phyloP scores from a whole-genome alignment of 2,113 vertebrate species.

The Dissostichus mawsoni region DNA sequence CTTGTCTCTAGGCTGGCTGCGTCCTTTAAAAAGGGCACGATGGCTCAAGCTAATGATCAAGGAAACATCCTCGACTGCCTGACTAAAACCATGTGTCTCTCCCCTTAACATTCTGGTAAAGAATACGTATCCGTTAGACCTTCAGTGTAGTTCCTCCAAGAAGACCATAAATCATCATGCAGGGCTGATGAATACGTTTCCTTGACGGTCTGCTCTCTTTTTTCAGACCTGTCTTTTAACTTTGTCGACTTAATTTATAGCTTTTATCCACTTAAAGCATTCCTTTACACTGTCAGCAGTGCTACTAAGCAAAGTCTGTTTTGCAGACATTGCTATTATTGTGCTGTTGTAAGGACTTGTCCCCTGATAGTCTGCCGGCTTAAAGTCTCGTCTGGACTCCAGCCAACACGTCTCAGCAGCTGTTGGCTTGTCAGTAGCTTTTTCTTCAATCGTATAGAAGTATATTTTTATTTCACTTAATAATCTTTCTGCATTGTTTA shows the following conservation, averaged over 20 bases:
- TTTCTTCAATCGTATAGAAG: slow-evolving; percentile 10
- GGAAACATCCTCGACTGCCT: not conserved
- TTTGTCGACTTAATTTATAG: slow-evolving; percentile 42
- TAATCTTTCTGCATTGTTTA: not conserved
- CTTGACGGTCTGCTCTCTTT: slow-evolving; percentile 4
- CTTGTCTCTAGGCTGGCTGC: slow-evolving; percentile 40
- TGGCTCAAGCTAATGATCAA: slow-evolving; percentile 44
- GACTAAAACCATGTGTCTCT: not conserved
- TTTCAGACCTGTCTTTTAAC: not conserved
- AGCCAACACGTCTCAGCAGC: slow-evolving; percentile 46
- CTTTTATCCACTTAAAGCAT: slow-evolving; percentile 34
- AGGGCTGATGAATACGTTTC: not conserved
- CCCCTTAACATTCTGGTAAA: not conserved
- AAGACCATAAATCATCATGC: not conserved
- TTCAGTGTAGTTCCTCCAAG: not conserved
- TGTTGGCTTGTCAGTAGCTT: slow-evolving; percentile 33
- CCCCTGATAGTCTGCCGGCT: slow-evolving; percentile 41
- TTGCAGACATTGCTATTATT: slow-evolving; percentile 40
- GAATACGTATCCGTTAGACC: not conserved
- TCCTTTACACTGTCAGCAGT: slow-evolving; percentile 26
- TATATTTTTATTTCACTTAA: no score
- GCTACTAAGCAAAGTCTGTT: slow-evolving; percentile 22
- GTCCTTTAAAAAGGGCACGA: slow-evolving; percentile 62
- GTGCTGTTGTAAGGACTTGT: slow-evolving; percentile 38
- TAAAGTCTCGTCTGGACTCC: slow-evolving; percentile 39